Evolutionary conservation across 2,888 invertebrate genomes (phyloP), one percentile per base, ranked within the genome.

Genomic region (Mamestra brassicae): DNA sequence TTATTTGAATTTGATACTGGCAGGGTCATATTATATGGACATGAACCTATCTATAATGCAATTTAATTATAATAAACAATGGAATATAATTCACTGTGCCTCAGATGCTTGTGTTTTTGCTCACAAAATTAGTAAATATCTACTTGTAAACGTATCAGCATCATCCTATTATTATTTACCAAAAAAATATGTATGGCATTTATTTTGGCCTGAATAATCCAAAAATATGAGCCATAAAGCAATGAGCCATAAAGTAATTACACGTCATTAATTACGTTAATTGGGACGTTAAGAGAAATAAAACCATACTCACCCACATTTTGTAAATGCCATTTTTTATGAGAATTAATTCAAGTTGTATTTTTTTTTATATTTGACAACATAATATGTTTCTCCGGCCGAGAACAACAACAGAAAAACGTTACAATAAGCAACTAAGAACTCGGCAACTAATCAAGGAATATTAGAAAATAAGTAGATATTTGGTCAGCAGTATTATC

Each of bases 211-310:
- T 34, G 11, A 65, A 57, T 65, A 57, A 61, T 74, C 58, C 47
- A 4, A 62, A 81, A 54, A 78, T 65, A 74, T 74, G 64, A 38
- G 57, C 45, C 36, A 58, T 81, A 52, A 65, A 57, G 54, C 54
- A 47, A 50, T 38, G 63, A 62, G 26, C 26, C 26, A 26, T 26
- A 26, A 61, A 71, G 68, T 67, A 58, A 74, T 74, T 50, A 57
- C 57, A 54, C 15, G 42, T 38, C 26, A 57, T 17, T 78, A 71
- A 81, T 64, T 34, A 78, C 45, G 13, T 15, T 69, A 82, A 82
- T 78, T 71, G 26, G 58, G 52, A 38, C n/a, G 66, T 70, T 70
- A 63, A 47, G 62, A 57, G 62, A 34, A 42, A 61, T 61, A 61
- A 67, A 67, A 42, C 34, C 47, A 15, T 61, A 52, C 10, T 38